A percentile compares a stretch with the other conserved stretches of the same genome.
phyloP scores from a whole-genome alignment of 2,797 vertebrate genomes.

The Sebastiscus albofasciatus region DNA sequence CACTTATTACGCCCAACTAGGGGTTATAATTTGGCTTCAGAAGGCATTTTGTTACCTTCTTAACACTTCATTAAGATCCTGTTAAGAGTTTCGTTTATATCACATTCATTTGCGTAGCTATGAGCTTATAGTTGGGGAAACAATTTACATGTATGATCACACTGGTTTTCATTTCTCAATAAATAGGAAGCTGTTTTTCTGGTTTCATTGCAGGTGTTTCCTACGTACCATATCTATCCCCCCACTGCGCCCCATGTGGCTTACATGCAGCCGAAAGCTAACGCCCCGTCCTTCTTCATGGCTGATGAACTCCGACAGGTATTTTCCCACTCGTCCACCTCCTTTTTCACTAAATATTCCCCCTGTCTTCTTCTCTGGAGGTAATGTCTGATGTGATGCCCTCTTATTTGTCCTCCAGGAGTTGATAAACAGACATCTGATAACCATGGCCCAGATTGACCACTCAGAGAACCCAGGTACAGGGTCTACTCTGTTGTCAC shows the following conservation, averaged over 20 bases:
- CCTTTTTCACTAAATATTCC: neutral
- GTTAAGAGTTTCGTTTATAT: neutral
- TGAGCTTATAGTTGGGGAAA: neutral
- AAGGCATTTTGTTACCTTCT: neutral
- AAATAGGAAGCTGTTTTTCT: constrained; percentile 69
- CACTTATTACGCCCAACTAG: neutral
- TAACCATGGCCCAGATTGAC: constrained; percentile 99
- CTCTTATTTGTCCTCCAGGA: constrained; percentile 81
- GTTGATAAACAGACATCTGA: constrained; percentile 98
- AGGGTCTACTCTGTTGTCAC: constrained; percentile 9
- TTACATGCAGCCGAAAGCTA: constrained; percentile 99
- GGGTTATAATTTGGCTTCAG: neutral
- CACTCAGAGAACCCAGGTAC: constrained; percentile 98
- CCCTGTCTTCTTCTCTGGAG: neutral
- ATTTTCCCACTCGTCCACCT: constrained; percentile 17
- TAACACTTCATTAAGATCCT: too few species aligned
- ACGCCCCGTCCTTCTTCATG: constrained; percentile 99
- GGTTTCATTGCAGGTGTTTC: constrained; percentile 91
- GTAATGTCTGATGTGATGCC: constrained; percentile 11
- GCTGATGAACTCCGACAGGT: constrained; percentile 98
- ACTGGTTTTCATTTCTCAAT: constrained; percentile 66
- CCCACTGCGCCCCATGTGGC: constrained; percentile 97
- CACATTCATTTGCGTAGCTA: neutral
- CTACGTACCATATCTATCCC: constrained; percentile 98
- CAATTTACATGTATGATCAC: neutral